Evolutionary conservation across 2,113 vertebrate species (phyloP), one percentile per base, ranked within the genome.

Genomic region (Merops nubicus): DNA sequence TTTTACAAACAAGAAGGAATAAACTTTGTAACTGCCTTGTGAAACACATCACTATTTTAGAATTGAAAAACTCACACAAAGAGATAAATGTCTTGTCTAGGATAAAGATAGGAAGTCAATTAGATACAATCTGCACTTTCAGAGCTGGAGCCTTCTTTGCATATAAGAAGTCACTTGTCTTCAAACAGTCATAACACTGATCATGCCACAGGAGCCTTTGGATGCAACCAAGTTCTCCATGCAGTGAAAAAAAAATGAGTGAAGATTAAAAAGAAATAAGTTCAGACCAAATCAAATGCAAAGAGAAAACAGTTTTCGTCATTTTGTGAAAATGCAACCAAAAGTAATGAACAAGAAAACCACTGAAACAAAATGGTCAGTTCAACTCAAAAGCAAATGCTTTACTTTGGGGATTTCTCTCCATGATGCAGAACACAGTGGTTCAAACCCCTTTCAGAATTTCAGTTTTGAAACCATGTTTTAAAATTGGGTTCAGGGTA

Each of bases 1-100:
- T 94, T 96, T 95, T 93, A 96, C 73, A 96, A 95, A 96, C 79
- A 92, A 11, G 48, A 92, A 93, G 73, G 45, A 93, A 87, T 84
- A 91, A 89, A 86, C 86, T 94, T 86, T 84, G 79, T 92, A 95
- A 88, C 45, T 78, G 88, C 64, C 72, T 95, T 67, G 60, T 74
- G 56, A 91, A 92, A 91, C 68, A 75, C 34, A 77, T 36, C 33
- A 34, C 84, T 73, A 60, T 78, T 89, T 85, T 59, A 90, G 36
- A 91, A 87, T 11, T 74, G 84, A 90, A 75, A 92, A 91, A 90
- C 63, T 62, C n/a, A 93, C 42, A 75, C 53, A 79, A 69, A 74
- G 59, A 69, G 48, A 60, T 36, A 88, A 83, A 93, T 43, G 20
- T 48, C 84, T 87, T 77, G 64, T 77, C 69, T 93, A 56, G 19